A percentile compares a stretch with the other conserved stretches of the same genome.
These are phyloP conservation scores for Uropsilus gracilis DNA, from an alignment of 2,113 vertebrate species.

Conservation along the genomic window DNA sequence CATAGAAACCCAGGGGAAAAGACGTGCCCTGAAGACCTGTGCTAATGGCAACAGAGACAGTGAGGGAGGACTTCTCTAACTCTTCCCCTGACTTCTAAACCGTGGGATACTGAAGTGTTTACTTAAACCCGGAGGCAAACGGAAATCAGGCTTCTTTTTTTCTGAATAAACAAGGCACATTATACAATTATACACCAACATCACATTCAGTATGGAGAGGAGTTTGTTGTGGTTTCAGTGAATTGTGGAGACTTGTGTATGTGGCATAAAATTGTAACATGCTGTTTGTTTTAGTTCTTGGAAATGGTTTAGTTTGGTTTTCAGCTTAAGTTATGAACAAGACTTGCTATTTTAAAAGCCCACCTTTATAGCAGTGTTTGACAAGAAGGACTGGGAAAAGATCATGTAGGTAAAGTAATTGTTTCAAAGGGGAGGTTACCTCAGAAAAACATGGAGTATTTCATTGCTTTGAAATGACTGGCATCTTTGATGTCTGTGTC, in stretches of 20 bases:
- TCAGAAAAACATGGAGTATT: neutral
- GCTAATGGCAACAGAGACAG: neutral
- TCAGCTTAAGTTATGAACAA: slow-evolving; percentile 8
- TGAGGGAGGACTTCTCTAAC: neutral
- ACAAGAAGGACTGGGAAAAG: neutral
- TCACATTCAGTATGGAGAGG: neutral
- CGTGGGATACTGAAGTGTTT: neutral
- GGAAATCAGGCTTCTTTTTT: neutral
- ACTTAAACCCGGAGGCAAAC: neutral
- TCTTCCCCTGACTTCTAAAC: neutral
- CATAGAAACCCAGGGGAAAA: neutral
- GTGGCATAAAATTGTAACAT: neutral
- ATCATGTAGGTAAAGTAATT: neutral
- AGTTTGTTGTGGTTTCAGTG: neutral
- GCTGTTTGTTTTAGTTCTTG: neutral
- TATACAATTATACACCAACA: neutral
- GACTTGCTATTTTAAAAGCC: neutral
- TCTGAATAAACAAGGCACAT: neutral
- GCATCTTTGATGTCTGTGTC: neutral
- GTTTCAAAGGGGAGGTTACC: neutral
- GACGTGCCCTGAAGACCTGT: neutral
- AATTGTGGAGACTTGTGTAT: neutral
- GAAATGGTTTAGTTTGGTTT: neutral
- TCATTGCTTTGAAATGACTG: neutral
- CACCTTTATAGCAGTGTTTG: slow-evolving; percentile 2